phyloP scores from a whole-genome alignment of 2,888 invertebrate genomes.

The Ophioninae sp. region DNA sequence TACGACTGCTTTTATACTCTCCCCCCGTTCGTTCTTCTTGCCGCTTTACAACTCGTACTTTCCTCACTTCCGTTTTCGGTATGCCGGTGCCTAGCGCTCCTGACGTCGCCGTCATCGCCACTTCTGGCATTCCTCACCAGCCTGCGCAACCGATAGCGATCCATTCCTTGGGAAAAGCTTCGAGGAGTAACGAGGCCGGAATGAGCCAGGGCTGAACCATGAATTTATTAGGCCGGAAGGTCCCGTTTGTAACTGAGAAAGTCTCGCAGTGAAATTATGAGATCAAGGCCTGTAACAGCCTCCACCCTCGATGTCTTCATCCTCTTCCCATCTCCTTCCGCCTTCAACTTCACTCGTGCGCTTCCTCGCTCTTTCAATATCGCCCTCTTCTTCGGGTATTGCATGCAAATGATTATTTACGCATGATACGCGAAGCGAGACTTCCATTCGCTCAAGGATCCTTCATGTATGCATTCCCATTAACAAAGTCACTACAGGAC shows the following conservation, averaged over 20 bases:
- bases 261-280: slow-evolving; percentile 10
- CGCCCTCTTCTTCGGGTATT: slow-evolving; percentile 64
- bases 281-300: slow-evolving; percentile 60
- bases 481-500: slow-evolving; percentile 11
- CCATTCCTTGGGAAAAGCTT: slow-evolving; percentile 2
- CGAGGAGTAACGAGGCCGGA: slow-evolving; percentile 33
- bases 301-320: slow-evolving; percentile 38
- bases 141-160: slow-evolving; percentile 29
- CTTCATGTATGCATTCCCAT: slow-evolving; percentile 22
- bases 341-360: slow-evolving; percentile 21
- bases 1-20: slow-evolving; percentile 33
- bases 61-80: slow-evolving; percentile 57
- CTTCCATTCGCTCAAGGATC: slow-evolving; percentile 6
- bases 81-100: slow-evolving; percentile 46
- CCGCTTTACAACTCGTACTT: slow-evolving; percentile 43
- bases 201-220: slow-evolving; percentile 52
- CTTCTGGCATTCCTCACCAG: slow-evolving; percentile 13
- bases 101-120: slow-evolving; percentile 36
- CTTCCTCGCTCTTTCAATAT: slow-evolving; percentile 40
- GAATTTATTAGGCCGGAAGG: slow-evolving; percentile 70
- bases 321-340: slow-evolving; percentile 31
- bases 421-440: slow-evolving; percentile 3
- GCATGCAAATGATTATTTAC: slow-evolving; percentile 44
- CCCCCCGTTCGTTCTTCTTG: neutral
- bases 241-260: slow-evolving; percentile 47